Evolutionary conservation across 2,113 vertebrate genomes (phyloP).

Genomic region (Labeo rohita): DNA sequence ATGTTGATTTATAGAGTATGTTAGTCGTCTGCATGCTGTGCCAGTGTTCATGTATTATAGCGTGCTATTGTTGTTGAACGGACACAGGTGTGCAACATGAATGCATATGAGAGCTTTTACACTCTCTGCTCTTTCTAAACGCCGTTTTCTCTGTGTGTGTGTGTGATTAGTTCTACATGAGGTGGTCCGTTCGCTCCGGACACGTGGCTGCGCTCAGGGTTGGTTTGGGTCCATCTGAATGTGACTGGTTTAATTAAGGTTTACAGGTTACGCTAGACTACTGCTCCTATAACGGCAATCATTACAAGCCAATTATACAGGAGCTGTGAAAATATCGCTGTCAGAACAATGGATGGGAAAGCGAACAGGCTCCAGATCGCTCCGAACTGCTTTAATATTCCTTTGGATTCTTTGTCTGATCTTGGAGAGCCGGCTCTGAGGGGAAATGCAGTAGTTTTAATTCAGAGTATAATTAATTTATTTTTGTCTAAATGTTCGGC

Average conservation of each 20-base stretch:
- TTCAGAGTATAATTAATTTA: conserved; percentile 34
- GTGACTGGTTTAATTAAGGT: conserved; percentile 76
- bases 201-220: conserved; percentile 56
- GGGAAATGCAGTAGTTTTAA: conserved; percentile 52
- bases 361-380: conserved; percentile 44
- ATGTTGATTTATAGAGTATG: conserved; percentile 1
- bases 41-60: background rate
- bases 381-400: conserved; percentile 11
- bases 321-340: conserved; percentile 65
- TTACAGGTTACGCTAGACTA: conserved; percentile 74
- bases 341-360: conserved; percentile 67
- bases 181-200: conserved; percentile 49
- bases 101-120: conserved; percentile 33
- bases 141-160: background rate
- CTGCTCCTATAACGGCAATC: conserved; percentile 70
- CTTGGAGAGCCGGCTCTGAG: background rate
- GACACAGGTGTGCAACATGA: conserved; percentile 36
- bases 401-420: conserved; percentile 2
- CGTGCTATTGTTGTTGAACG: background rate
- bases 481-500: background rate
- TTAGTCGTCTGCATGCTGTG: conserved; percentile 16
- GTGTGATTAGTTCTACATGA: conserved; percentile 57
- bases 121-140: conserved; percentile 43
- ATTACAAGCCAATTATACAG: conserved; percentile 73
- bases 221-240: conserved; percentile 65